Evolutionary conservation across 2,797 vertebrate genomes (phyloP), one percentile per base, ranked within the genome.

Genomic region (Tenualosa thibaudeaui): DNA sequence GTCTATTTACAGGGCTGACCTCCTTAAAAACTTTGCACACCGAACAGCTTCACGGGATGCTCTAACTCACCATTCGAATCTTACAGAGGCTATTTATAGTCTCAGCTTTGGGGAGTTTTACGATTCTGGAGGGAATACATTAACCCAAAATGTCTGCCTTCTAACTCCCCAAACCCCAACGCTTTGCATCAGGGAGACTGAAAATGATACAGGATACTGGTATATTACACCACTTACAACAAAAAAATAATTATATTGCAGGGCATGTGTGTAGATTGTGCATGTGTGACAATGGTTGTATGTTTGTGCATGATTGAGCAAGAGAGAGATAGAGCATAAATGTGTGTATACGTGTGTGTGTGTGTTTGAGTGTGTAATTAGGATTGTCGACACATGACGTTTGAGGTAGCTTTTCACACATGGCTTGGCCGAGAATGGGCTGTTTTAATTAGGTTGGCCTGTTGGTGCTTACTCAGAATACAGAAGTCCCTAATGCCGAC

Each of bases 71-170:
- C n/a, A 24, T 58, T 75, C 92, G 91, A 86, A 22, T 84, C 90
- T 89, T 93, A 91, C 91, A 91, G 92, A 90, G 88, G 78, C 90
- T 95, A 95, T 95, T 94, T 95, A 93, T 94, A 95, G 90, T 83
- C 83, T 84, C 1, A 85, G 89, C 93, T 92, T 91, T 90, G 91
- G 91, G 90, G 89, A 90, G 89, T 90, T 93, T 87, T 87, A 89
- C 87, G 91, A 92, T 94, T 92, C 92, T 17, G 88, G 60, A 87
- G 85, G 92, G 90, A 95, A 94, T 89, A 62, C 87, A 93, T 93
- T 93, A 89, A 92, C 88, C 92, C 92, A 89, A 91, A 93, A 93
- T 91, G 93, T 93, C 93, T 93, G 88, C 91, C 89, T 89, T 89
- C 88, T 86, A 89, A 40, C 40, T 60, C 81, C 71, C 71, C 71